Base-by-base conservation (phyloP, 2,113 vertebrate species). In the Ptychochromis oligacanthus region DNA sequence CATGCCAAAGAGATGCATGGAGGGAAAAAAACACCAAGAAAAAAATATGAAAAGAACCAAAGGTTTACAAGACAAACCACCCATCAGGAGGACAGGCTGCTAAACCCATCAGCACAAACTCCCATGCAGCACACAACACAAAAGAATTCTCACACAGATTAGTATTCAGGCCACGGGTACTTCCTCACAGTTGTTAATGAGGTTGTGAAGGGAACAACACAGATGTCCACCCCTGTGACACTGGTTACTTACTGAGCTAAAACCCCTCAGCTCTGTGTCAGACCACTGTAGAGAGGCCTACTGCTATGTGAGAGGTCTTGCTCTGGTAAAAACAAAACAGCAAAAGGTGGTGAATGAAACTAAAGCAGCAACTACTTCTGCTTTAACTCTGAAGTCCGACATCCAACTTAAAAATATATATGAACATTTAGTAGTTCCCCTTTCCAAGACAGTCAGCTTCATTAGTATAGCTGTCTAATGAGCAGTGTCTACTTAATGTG, bases 241-340 rank as follows among this genome's bases (percentile, higher is more conserved):
- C 61, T 10, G 24, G 34, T 92, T 96, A 95, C 93, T 96, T 95
- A 96, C 93, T 91, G 93, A 93, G 89, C 82, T 92, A 91, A 95
- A 82, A 79, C 62, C 67, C 81, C 80, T 77, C 87, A 87, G 81
- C 72, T 92, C 76, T 90, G 88, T 88, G 77, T 96, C 94, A 96
- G 90, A 95, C 92, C 86, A 94, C 85, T 86, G 95, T 94, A 60
- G 95, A 95, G 80, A 95, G 89, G 91, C 93, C 92, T 91, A 95
- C 88, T 80, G 92, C 90, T 91, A 95, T 82, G 86, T 92, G 93
- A 93, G 91, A 85, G 55, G 84, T 83, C 80, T 89, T 90, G 89
- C 88, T 95, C 95, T 95, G 95, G 87, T 60, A 84, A 93, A 91
- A 94, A 93, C 75, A 95, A 77, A 90, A 89, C 60, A 93, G 86